Conservation (phyloP, 2,113 vertebrate genomes). For the Perca fluviatilis region DNA sequence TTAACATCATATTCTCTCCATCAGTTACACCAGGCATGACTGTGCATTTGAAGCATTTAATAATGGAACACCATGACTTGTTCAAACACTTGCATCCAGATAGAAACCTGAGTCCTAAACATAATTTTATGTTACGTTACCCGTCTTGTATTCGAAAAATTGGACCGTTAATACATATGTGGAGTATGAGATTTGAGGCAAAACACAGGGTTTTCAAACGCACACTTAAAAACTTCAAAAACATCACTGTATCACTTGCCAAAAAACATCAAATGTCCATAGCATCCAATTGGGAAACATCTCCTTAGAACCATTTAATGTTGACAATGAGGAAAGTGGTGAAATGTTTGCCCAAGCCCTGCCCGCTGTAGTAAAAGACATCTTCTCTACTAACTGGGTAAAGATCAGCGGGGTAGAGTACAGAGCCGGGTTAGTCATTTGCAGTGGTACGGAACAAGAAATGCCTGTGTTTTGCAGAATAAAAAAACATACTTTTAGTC, state of each 20-base stretch:
- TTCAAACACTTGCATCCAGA: too few species aligned
- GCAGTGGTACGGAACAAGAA: slow-evolving; percentile 1
- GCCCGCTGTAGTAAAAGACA: too few species aligned
- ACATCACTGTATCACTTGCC: neutral
- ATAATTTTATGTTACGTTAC: too few species aligned
- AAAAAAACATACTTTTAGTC: neutral
- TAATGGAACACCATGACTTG: too few species aligned
- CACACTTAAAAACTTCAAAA: slow-evolving; percentile 13
- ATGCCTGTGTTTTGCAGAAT: slow-evolving; percentile 26
- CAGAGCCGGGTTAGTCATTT: slow-evolving; percentile 6
- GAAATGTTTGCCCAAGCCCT: too few species aligned
- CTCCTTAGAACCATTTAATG: neutral
- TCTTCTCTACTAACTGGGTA: neutral
- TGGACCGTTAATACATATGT: slow-evolving; percentile 39
- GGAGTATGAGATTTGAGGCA: slow-evolving; percentile 45
- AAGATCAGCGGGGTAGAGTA: slow-evolving; percentile 12
- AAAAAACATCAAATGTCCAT: neutral
- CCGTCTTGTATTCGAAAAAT: too few species aligned
- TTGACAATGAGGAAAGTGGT: too few species aligned
- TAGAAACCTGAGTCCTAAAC: too few species aligned
- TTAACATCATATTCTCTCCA: slow-evolving; percentile 5
- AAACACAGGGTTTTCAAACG: slow-evolving; percentile 41
- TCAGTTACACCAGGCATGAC: too few species aligned
- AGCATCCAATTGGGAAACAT: neutral
- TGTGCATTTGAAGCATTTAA: too few species aligned